Conservation (phyloP, 2,113 vertebrate species). For the Alligator sinensis region DNA sequence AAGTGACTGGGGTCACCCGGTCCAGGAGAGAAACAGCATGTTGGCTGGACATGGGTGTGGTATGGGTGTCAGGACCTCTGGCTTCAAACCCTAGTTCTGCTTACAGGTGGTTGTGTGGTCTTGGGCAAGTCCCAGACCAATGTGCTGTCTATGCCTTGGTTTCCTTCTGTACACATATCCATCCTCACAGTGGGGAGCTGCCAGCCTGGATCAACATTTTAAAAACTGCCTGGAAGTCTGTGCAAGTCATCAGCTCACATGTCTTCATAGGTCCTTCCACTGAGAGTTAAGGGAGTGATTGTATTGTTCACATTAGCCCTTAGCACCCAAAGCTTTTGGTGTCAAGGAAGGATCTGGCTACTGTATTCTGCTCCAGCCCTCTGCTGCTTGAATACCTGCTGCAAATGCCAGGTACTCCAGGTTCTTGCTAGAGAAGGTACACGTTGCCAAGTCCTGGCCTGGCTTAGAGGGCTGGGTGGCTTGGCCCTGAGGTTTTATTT, state of each 20-base stretch:
- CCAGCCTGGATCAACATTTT: neutral
- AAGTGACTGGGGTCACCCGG: neutral
- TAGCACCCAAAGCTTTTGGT: neutral
- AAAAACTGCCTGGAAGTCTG: neutral
- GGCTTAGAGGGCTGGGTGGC: accelerated
- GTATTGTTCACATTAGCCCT: neutral
- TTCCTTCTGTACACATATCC: neutral
- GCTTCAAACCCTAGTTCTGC: neutral
- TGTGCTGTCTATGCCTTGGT: neutral
- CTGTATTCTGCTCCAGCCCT: accelerated
- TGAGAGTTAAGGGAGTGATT: neutral
- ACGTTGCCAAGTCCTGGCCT: neutral
- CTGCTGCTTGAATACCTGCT: accelerated
- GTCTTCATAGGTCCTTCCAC: neutral
- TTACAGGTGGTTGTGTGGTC: neutral
- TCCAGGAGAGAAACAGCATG: neutral
- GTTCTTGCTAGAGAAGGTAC: accelerated
- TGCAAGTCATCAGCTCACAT: neutral
- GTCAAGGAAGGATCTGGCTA: neutral
- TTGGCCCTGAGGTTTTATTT: accelerated
- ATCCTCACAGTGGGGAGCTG: neutral
- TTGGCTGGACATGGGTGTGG: neutral
- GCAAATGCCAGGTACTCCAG: accelerated
- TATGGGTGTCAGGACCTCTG: neutral
- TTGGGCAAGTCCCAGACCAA: neutral